phyloP scores from a whole-genome alignment of 2,113 vertebrate genomes.

The Etheostoma cragini region DNA sequence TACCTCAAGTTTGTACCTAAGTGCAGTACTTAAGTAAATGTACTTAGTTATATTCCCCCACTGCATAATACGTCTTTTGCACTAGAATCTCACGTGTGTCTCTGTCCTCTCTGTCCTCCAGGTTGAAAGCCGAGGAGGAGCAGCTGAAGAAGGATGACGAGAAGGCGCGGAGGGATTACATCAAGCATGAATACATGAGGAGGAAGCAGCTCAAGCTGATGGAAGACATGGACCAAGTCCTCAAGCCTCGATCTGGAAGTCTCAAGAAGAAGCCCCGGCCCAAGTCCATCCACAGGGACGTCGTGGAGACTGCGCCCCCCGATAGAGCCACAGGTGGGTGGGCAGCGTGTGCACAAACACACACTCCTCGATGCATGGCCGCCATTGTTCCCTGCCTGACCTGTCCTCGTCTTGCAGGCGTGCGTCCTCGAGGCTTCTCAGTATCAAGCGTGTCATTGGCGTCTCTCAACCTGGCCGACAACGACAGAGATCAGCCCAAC shows the following conservation, averaged over 20 bases:
- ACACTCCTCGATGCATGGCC: accelerated
- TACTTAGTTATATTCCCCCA: too few relatives aligned
- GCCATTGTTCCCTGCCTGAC: neutral
- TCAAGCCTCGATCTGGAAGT: conserved; percentile 89
- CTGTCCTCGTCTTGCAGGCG: conserved; percentile 77
- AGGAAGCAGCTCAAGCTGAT: conserved; percentile 96
- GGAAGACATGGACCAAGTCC: conserved; percentile 94
- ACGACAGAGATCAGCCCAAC: conserved; percentile 89
- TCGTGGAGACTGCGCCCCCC: conserved; percentile 88
- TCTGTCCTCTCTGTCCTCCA: conserved; percentile 55
- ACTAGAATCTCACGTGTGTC: too few relatives aligned
- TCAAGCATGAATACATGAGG: conserved; percentile 94
- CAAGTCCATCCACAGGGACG: conserved; percentile 96
- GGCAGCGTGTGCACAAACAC: neutral
- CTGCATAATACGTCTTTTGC: neutral
- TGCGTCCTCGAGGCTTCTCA: conserved; percentile 88
- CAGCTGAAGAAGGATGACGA: conserved; percentile 94
- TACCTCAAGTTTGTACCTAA: too few relatives aligned
- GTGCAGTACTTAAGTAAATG: too few relatives aligned
- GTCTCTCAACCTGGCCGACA: conserved; percentile 93
- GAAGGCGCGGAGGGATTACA: conserved; percentile 90
- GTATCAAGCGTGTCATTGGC: conserved; percentile 96
- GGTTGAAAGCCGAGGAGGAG: conserved; percentile 95
- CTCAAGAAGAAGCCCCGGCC: conserved; percentile 94
- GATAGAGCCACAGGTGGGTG: conserved; percentile 90